Conservation (phyloP, 2,797 vertebrate genomes). For the Brachyrhaphis roseni region DNA sequence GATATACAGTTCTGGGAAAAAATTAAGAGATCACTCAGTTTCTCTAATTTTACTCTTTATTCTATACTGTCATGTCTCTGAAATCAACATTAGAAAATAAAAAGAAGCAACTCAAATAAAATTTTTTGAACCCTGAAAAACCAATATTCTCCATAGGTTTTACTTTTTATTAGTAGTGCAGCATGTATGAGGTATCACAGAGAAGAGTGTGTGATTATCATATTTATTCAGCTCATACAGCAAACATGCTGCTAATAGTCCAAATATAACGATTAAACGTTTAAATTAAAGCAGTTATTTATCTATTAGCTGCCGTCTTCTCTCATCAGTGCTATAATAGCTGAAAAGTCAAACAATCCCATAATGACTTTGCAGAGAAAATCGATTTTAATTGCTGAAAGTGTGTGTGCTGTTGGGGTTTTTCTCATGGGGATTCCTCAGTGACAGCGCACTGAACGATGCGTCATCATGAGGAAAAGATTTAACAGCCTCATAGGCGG, state of each 20-base stretch:
- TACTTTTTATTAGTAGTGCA: background rate
- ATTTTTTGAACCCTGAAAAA: background rate
- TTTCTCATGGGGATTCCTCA: constrained; percentile 1
- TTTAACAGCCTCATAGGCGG: background rate
- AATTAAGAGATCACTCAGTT: background rate
- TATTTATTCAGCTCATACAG: background rate
- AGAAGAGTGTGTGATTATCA: background rate
- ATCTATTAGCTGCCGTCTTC: background rate
- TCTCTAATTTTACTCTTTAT: no score
- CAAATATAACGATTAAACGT: background rate
- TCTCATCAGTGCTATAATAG: constrained; percentile 2
- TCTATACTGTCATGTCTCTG: no score
- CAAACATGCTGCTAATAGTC: constrained; percentile 1
- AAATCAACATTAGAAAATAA: background rate
- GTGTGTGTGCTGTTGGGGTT: constrained; percentile 3
- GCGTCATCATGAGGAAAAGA: background rate
- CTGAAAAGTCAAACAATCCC: constrained; percentile 19
- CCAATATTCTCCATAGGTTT: background rate
- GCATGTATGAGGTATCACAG: background rate
- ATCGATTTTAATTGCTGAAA: constrained; percentile 13
- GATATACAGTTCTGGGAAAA: background rate
- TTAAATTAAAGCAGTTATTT: background rate
- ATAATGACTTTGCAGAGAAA: constrained; percentile 7
- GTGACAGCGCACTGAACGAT: constrained; percentile 4
- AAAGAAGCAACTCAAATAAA: background rate